phyloP scores from a whole-genome alignment of 2,797 vertebrate species.

The Poeciliopsis gracilis region DNA sequence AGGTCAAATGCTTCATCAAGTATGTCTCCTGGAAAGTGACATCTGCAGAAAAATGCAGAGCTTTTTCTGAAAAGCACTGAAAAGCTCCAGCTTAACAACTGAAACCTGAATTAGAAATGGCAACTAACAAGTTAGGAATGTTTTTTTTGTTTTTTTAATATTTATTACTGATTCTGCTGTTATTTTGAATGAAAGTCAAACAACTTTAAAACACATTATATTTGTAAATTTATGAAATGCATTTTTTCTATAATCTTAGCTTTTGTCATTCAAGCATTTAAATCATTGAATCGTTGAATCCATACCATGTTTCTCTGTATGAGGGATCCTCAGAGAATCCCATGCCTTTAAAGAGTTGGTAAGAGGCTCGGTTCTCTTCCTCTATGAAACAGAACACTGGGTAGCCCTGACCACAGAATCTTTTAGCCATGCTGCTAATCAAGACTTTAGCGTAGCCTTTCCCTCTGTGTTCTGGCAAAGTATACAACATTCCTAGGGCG shows the following conservation, averaged over 20 bases:
- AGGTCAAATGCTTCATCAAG: constrained; percentile 33
- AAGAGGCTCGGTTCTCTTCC: constrained; percentile 68
- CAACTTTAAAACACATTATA: not conserved
- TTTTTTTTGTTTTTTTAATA: no score
- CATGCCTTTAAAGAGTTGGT: constrained; percentile 66
- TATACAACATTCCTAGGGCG: constrained; percentile 70
- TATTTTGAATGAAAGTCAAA: not conserved
- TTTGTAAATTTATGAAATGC: not conserved
- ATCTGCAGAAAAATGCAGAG: no score
- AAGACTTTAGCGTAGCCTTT: constrained; percentile 74
- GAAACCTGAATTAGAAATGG: not conserved
- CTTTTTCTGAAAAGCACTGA: not conserved
- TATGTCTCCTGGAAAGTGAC: constrained; percentile 25
- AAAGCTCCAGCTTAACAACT: not conserved
- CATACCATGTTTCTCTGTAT: constrained; percentile 53
- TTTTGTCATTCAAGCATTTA: constrained; percentile 3
- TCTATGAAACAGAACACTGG: constrained; percentile 71
- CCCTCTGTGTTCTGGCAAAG: constrained; percentile 70
- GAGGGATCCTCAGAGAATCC: constrained; percentile 72
- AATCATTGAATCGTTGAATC: constrained; percentile 34
- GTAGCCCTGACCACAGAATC: constrained; percentile 56
- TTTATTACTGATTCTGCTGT: not conserved
- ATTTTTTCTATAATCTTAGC: not conserved
- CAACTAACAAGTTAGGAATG: not conserved
- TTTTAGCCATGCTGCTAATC: constrained; percentile 63